Evolutionary conservation across 2,113 vertebrate species (phyloP).

Genomic region (Rhinoptilus africanus): DNA sequence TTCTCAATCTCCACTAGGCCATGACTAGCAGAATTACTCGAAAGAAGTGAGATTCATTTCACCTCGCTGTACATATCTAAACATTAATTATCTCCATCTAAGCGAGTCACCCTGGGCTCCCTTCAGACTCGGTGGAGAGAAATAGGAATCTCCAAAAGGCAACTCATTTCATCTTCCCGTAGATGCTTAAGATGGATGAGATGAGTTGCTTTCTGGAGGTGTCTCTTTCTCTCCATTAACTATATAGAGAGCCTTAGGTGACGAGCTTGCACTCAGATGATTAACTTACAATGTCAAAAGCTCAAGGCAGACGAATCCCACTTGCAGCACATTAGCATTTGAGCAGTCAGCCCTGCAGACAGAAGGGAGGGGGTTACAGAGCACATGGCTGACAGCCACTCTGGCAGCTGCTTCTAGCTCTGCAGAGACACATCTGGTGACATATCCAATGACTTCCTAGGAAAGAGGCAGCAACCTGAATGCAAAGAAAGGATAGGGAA

Average conservation of each 20-base stretch:
- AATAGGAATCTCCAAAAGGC: slow-evolving; percentile 14
- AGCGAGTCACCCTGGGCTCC: not conserved
- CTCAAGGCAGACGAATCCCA: slow-evolving; percentile 44
- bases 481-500: not conserved
- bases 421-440: not conserved
- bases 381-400: not conserved
- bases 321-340: not conserved
- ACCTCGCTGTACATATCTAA: not conserved
- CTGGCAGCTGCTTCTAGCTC: not conserved
- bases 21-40: not conserved
- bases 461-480: not conserved
- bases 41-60: slow-evolving; percentile 2
- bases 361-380: not conserved
- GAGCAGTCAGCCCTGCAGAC: slow-evolving; percentile 3
- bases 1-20: slow-evolving; percentile 13
- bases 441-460: not conserved
- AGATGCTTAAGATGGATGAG: slow-evolving; percentile 16
- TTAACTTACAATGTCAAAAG: slow-evolving; percentile 41
- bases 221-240: slow-evolving; percentile 46
- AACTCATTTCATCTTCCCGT: not conserved
- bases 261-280: slow-evolving; percentile 31
- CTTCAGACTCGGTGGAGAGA: not conserved
- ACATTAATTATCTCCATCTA: not conserved
- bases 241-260: slow-evolving; percentile 18
- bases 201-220: slow-evolving; percentile 27